Percentiles rank a stretch among this genome's conserved stretches.
Evolutionary conservation across 2,888 invertebrate species (phyloP).

Genomic region (Caenorhabditis angaria): DNA sequence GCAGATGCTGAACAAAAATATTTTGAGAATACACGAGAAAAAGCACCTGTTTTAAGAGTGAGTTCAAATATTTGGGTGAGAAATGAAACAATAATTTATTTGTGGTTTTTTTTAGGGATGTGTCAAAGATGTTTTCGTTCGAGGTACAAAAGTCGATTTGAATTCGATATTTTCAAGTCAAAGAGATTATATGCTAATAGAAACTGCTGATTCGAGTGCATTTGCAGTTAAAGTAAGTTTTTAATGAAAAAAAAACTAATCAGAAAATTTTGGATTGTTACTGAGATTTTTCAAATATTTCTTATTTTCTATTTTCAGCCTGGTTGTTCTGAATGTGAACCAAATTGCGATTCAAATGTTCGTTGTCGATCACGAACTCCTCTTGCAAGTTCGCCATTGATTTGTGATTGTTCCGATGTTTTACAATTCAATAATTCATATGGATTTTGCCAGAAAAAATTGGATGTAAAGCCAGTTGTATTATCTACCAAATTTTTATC

Average conservation of each 20-base stretch:
- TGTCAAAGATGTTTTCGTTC: conserved; percentile 51
- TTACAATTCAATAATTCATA: conserved; percentile 37
- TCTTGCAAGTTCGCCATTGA: conserved; percentile 18
- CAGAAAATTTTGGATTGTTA: neutral
- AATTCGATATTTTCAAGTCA: conserved; percentile 37
- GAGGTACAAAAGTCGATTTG: conserved; percentile 44
- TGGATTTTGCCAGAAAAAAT: conserved; percentile 32
- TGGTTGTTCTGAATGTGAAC: conserved; percentile 40
- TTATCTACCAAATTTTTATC: conserved; percentile 43
- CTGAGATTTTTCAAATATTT: too few relatives aligned
- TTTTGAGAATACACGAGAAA: conserved; percentile 61
- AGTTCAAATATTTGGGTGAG: conserved; percentile 1
- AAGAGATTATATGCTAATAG: conserved; percentile 32
- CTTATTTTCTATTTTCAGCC: conserved; percentile 8
- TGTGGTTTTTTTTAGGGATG: conserved; percentile 55
- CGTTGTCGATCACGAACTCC: conserved; percentile 41
- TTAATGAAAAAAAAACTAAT: neutral
- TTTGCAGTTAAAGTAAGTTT: conserved; percentile 26
- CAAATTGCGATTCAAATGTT: conserved; percentile 25
- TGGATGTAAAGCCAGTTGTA: conserved; percentile 29
- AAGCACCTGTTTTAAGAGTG: conserved; percentile 53
- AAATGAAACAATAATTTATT: neutral
- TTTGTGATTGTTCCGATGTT: conserved; percentile 51
- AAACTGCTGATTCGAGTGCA: conserved; percentile 30
- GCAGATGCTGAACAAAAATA: conserved; percentile 48